Base-by-base conservation (phyloP, 1,140 invertebrate genomes). In the Globodera ellingtonae region DNA sequence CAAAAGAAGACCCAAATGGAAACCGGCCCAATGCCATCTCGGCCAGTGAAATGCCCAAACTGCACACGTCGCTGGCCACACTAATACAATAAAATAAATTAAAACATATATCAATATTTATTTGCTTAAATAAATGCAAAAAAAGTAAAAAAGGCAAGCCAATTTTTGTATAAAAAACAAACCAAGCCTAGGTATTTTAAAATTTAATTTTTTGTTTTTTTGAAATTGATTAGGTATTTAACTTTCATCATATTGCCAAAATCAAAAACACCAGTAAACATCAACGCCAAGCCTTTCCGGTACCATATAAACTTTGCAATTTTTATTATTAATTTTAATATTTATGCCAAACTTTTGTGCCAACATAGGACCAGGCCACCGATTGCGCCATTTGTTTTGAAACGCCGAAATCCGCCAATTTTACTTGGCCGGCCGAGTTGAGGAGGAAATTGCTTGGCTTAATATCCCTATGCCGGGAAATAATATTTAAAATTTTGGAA, bases 391-490 rank as follows among this genome's bases (percentile, higher is more conserved):
- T 82, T 88, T 91, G 88, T 77, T 90, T 89, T 21, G 82, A 82
- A 52, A 91, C 90, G 72, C 91, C 91, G 87, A 91, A 91, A 84
- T 91, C 91, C 85, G 90, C 89, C 3, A 91, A 84, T 82, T 91
- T 91, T 15, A 91, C 90, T 35, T 90, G 84, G 35, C 91, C 91
- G 18, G 79, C 81, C 21, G 85, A 88, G 79, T 90, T 91, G 75
- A 91, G 89, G 77, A 91, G 84, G 81, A 91, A 89, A 84, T 91
- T 91, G 75, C 88, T 90, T 18, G 91, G 90, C 78, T 91, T 91
- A 10, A 91, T 88, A 85, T 91, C 91, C 90, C 84, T 48, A 78
- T 82, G 24, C 24, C 24, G 24, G 47, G 78, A 6, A 74, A 4
- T 52, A 71, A 72, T 82, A 46, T 44, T 65, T 69, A 79, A 75